Base-by-base conservation (phyloP, 2,113 vertebrate species). In the Empidonax alnorum region DNA sequence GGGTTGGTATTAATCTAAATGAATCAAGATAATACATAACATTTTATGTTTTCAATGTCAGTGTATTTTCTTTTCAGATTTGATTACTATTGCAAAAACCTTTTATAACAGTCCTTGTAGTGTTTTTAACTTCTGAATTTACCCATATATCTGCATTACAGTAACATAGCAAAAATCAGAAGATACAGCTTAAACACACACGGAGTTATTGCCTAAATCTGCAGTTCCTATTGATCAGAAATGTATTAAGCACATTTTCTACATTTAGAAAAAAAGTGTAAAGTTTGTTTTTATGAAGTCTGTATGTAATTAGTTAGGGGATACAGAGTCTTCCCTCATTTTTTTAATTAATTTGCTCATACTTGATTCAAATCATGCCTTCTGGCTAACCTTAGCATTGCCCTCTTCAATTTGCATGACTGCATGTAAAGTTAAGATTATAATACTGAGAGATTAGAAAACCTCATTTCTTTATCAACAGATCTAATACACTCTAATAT, bases 401-500 rank as follows among this genome's bases (percentile, higher is more conserved):
- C 84, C 69, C 41, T 73, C 53, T 94, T 72, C 4, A 35, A 93
- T 91, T 93, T 94, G 78, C 94, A 89, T 91, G 49, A 85, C 41
- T 76, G 41, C 17, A 10, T 75, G 81, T 82, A 68, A 94, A 92
- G 80, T 77, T 89, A 89, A 69, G 74, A 53, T 27, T 72, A 50
- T 66, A 76, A 79, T 30, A 72, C 41, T 9, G 39, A 66, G 50
- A 93, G 50, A 94, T 93, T 85, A 94, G 89, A 91, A 93, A 91
- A 91, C 71, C 81, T 93, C 28, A 46, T 50, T 85, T 84, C 58
- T 95, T 94, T 93, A 94, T 95, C 63, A 46, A 31, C 72, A 84
- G 53, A 94, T 94, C 78, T 82, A 96, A 87, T 95, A 81, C 0
- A 3, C 61, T 65, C 69, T 91, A 93, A 90, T 91, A 94, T 94